phyloP scores from a whole-genome alignment of 2,888 invertebrate genomes.

The Lordiphosa fenestrarum region DNA sequence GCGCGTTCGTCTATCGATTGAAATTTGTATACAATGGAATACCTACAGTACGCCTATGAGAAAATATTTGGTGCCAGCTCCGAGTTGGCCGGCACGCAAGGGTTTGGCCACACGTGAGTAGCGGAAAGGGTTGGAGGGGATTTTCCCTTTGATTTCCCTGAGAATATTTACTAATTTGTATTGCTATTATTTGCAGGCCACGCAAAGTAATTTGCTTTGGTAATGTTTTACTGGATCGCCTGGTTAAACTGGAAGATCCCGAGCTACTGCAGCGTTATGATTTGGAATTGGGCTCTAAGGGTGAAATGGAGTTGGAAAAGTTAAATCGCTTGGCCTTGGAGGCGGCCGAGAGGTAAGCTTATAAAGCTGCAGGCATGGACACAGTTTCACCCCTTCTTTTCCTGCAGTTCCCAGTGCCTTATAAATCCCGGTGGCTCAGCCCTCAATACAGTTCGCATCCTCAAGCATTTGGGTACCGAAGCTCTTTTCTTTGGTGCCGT shows the following conservation, averaged over 20 bases:
- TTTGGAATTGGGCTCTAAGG: constrained; percentile 70
- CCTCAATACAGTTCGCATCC: constrained; percentile 81
- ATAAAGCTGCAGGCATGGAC: neutral
- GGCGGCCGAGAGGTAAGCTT: constrained; percentile 50
- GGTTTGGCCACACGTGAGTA: constrained; percentile 49
- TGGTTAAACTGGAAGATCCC: constrained; percentile 63
- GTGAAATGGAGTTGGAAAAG: constrained; percentile 72
- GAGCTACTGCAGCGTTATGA: constrained; percentile 71
- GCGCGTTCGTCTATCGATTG: constrained; percentile 14
- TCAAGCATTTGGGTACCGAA: constrained; percentile 79
- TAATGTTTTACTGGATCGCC: constrained; percentile 77
- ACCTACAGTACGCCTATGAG: constrained; percentile 56
- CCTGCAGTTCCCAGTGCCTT: constrained; percentile 36
- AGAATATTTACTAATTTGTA: constrained; percentile 1
- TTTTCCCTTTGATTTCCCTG: neutral
- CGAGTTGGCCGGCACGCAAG: constrained; percentile 27
- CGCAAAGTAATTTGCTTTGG: constrained; percentile 79
- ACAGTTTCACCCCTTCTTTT: neutral
- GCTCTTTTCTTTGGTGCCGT: constrained; percentile 82
- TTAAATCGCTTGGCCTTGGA: constrained; percentile 64
- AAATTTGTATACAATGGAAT: constrained; percentile 62
- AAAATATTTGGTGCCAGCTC: constrained; percentile 51
- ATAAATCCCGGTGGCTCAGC: constrained; percentile 81
- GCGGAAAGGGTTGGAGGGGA: neutral
- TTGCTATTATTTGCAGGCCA: constrained; percentile 39